These are phyloP conservation scores for Microctenopoma stevenorrisi DNA, from an alignment of 2,797 vertebrate species.

Conservation along the genomic window DNA sequence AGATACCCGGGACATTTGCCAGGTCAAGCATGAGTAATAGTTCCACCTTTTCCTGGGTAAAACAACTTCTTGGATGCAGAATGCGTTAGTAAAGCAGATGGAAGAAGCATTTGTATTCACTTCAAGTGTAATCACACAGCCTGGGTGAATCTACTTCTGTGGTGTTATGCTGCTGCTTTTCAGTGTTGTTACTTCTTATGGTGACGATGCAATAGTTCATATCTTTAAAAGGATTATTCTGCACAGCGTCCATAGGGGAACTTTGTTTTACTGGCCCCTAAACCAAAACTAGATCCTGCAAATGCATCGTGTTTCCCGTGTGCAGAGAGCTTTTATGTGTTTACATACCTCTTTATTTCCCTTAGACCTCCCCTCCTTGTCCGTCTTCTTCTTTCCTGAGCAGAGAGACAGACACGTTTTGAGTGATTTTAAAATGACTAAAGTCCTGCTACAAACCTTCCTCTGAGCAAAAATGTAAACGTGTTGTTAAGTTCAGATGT, in stretches of 20 bases:
- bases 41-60: constrained; percentile 4
- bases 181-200: neutral
- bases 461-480: too few relatives aligned
- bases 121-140: neutral
- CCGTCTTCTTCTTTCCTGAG: constrained; percentile 92
- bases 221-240: neutral
- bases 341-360: constrained; percentile 74
- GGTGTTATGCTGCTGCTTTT: too few relatives aligned
- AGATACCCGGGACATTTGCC: constrained; percentile 3
- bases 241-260: neutral
- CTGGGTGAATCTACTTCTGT: neutral
- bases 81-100: neutral
- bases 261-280: neutral
- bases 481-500: neutral
- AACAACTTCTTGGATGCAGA: neutral
- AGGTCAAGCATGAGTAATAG: neutral
- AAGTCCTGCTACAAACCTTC: neutral
- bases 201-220: neutral
- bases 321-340: neutral
- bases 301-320: neutral
- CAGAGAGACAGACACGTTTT: constrained; percentile 11
- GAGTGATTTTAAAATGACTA: neutral
- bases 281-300: neutral
- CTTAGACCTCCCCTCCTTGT: constrained; percentile 90
- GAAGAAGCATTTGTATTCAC: neutral